Percentiles rank a stretch among this genome's conserved stretches.
phyloP scores from a whole-genome alignment of 1,140 invertebrate species.

The Panonychus citri region DNA sequence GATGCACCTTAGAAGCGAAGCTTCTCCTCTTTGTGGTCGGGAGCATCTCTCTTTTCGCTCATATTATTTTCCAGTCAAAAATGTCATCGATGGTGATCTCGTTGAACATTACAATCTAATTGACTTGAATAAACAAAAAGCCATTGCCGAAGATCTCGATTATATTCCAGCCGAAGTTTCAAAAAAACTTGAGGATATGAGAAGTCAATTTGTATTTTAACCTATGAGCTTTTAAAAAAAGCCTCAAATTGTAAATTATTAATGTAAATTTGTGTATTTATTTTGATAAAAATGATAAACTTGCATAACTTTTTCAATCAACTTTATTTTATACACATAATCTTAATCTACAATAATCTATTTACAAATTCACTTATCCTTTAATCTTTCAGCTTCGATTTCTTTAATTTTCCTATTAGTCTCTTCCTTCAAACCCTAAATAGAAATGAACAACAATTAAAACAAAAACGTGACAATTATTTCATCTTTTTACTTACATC shows the following conservation, averaged over 20 bases:
- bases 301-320: not conserved
- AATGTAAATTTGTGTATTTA: not conserved
- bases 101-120: constrained; percentile 97
- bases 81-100: constrained; percentile 93
- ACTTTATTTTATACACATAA: too few species aligned
- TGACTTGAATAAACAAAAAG: constrained; percentile 76
- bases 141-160: constrained; percentile 78
- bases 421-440: too few species aligned
- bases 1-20: constrained; percentile 97
- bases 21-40: constrained; percentile 79
- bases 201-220: constrained; percentile 30
- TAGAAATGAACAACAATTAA: too few species aligned
- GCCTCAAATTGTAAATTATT: not conserved
- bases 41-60: constrained; percentile 93
- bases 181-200: constrained; percentile 30
- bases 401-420: too few species aligned
- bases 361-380: too few species aligned
- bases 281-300: not conserved
- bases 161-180: constrained; percentile 61
- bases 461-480: too few species aligned
- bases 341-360: too few species aligned
- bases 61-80: constrained; percentile 95
- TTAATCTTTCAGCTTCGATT: too few species aligned
- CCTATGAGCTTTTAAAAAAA: not conserved
- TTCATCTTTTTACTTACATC: too few species aligned